Base-by-base conservation (phyloP, 2,888 invertebrate species). In the Reticulitermes lucifugus region DNA sequence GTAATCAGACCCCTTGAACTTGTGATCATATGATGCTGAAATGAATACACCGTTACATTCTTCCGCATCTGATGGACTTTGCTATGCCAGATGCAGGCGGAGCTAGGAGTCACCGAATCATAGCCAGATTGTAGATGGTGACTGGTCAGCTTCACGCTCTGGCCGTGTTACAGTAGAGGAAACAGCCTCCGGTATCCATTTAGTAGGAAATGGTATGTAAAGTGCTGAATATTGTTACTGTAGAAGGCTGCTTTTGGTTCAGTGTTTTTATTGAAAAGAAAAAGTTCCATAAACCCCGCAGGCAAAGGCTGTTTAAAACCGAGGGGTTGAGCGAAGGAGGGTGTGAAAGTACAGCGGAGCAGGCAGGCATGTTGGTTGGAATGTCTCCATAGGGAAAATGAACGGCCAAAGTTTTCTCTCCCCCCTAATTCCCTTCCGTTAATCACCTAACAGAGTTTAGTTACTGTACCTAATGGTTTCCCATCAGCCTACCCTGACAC, bases 391-490 rank as follows among this genome's bases (percentile, higher is more conserved):
- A 22, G 77, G 77, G 77, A 77, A 77, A 77, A 77, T 77, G 51
- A 77, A 77, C 77, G 77, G 51, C 51, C 46, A 46, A 77, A 77
- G 77, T 77, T 77, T 75, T 77, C 41, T n/a, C 43, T 65, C 77
- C 51, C 77, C n/a, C 9, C 25, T 46, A 22, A 51, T 46, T 77
- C 46, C 77, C 77, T 46, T 46, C 77, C 43, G 43, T 41, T 77
- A 77, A 77, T 77, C 77, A 77, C 77, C 77, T 77, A 77, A 77
- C 77, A 77, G 77, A 77, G 46, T 22, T 77, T 77, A 77, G 43
- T 77, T 51, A n/a, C 77, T n/a, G 77, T 46, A 51, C 77, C 77
- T 77, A 77, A 77, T 77, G 77, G 51, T 77, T 77, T 77, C 46
- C 77, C 43, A 46, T 51, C 77, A 77, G 14, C 35, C 73, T 6